phyloP scores from a whole-genome alignment of 2,888 invertebrate species.

The Epiblema foenella region DNA sequence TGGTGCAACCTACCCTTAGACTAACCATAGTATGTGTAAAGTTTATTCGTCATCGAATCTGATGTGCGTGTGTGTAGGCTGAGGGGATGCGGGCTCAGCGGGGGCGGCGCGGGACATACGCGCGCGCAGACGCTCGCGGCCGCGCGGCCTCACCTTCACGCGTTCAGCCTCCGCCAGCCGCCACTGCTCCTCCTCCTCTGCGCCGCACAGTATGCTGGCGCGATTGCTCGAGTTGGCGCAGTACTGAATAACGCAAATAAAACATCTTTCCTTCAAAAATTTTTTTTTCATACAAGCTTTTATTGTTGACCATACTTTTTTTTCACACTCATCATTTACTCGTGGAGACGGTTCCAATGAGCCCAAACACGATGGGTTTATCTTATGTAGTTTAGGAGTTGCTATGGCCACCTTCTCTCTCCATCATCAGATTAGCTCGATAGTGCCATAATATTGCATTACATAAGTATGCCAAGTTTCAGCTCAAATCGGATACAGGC shows the following conservation, averaged over 20 bases:
- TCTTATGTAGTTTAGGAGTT: too few relatives aligned
- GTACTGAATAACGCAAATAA: constrained; percentile 60
- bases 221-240: constrained; percentile 56
- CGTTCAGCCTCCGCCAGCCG: constrained; percentile 86
- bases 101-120: constrained; percentile 62
- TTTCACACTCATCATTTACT: too few relatives aligned
- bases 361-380: too few relatives aligned
- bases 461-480: too few relatives aligned
- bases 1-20: background rate
- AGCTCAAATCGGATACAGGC: too few relatives aligned
- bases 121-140: constrained; percentile 54
- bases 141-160: constrained; percentile 77
- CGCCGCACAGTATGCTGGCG: constrained; percentile 80
- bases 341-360: too few relatives aligned
- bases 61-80: constrained; percentile 89
- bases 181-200: constrained; percentile 93
- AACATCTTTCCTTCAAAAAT: too few relatives aligned
- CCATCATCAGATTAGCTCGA: too few relatives aligned
- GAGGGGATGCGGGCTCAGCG: constrained; percentile 81
- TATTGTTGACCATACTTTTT: too few relatives aligned
- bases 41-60: constrained; percentile 85
- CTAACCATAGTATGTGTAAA: background rate
- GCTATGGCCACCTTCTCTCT: too few relatives aligned
- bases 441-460: too few relatives aligned
- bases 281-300: too few relatives aligned